These are phyloP conservation scores for Virgularia gustaviana DNA, from an alignment of 92 coral and sea anemone genomes.

Conservation along the genomic window DNA sequence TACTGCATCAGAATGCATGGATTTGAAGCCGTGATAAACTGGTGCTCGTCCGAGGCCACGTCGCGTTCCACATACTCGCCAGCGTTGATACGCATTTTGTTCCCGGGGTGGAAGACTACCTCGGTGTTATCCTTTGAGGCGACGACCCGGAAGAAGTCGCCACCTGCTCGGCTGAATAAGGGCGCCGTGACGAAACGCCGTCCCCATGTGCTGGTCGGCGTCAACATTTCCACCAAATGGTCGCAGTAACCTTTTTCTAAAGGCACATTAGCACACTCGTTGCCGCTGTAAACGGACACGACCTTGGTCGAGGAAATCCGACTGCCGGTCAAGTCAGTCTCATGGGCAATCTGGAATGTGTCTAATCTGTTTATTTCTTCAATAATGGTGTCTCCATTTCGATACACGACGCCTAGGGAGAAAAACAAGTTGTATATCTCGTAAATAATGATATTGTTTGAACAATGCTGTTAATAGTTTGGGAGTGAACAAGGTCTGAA, in stretches of 20 bases:
- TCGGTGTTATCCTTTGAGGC: slow-evolving; percentile 60
- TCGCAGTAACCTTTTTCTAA: slow-evolving; percentile 45
- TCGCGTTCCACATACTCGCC: slow-evolving; percentile 53
- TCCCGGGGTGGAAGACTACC: slow-evolving; percentile 47
- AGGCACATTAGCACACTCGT: slow-evolving; percentile 78
- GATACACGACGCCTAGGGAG: slow-evolving; percentile 24
- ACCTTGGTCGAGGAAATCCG: slow-evolving; percentile 63
- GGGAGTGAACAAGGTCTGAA: no score
- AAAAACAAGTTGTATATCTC: no score
- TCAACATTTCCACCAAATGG: slow-evolving; percentile 77
- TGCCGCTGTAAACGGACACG: slow-evolving; percentile 75
- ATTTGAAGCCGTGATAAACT: slow-evolving; percentile 49
- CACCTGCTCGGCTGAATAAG: slow-evolving; percentile 44
- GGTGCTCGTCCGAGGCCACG: slow-evolving; percentile 38
- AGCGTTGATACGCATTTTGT: slow-evolving; percentile 7
- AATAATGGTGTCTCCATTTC: slow-evolving; percentile 47
- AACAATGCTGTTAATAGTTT: no score
- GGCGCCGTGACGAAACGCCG: slow-evolving; percentile 67
- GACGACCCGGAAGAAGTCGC: slow-evolving; percentile 67
- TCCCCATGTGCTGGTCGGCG: slow-evolving; percentile 73
- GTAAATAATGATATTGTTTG: no score
- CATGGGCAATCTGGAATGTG: slow-evolving; percentile 55
- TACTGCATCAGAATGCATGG: slow-evolving; percentile 77
- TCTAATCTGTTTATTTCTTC: slow-evolving; percentile 48
- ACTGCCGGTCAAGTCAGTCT: slow-evolving; percentile 63